Evolutionary conservation across 2,888 invertebrate species (phyloP).

Genomic region (Sthenelais limicola): DNA sequence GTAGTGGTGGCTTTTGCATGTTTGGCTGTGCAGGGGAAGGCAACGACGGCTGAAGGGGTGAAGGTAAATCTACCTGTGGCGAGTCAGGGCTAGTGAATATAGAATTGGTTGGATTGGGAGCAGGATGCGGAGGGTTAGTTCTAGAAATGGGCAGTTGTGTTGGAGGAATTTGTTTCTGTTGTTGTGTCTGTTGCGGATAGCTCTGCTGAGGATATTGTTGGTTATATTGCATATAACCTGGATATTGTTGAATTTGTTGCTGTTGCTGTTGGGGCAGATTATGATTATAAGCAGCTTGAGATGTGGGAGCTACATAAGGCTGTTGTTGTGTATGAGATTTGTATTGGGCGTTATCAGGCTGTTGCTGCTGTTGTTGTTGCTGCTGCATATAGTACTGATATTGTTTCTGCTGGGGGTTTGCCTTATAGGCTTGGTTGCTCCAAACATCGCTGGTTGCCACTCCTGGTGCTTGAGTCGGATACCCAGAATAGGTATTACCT

Average conservation of each 20-base stretch:
- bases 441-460: too few species aligned
- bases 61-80: slow-evolving; percentile 37
- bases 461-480: too few species aligned
- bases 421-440: not conserved
- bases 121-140: not conserved
- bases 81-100: slow-evolving; percentile 12
- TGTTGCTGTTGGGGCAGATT: slow-evolving; percentile 34
- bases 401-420: not conserved
- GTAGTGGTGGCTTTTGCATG: not conserved
- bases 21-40: slow-evolving; percentile 6
- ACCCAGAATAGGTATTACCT: too few species aligned
- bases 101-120: too few species aligned
- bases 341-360: slow-evolving; percentile 34
- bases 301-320: too few species aligned
- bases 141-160: slow-evolving; percentile 16
- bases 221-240: slow-evolving; percentile 41
- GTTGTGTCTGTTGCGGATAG: slow-evolving; percentile 75
- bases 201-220: slow-evolving; percentile 43
- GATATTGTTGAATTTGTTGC: slow-evolving; percentile 35
- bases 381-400: slow-evolving; percentile 55
- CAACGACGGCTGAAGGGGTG: slow-evolving; percentile 41
- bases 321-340: slow-evolving; percentile 41
- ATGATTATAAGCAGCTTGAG: too few species aligned
- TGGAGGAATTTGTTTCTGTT: slow-evolving; percentile 72
- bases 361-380: slow-evolving; percentile 43